These are phyloP conservation scores for Tautogolabrus adspersus DNA, from an alignment of 2,113 vertebrate species.

Conservation along the genomic window DNA sequence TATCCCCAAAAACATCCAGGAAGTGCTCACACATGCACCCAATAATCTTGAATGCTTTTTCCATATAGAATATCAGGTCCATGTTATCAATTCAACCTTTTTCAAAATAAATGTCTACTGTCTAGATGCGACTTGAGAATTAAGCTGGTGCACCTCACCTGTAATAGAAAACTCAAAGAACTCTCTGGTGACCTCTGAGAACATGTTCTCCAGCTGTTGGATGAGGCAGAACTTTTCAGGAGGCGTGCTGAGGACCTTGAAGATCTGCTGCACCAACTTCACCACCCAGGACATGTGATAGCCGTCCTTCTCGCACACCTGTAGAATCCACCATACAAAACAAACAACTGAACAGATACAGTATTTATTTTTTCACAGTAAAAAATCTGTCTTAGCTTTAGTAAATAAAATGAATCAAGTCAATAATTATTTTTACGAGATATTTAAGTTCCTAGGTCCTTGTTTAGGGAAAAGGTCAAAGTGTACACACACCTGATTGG, in stretches of 20 bases:
- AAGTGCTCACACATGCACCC: not conserved
- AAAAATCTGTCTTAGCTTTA: too few species aligned
- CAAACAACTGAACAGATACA: not conserved
- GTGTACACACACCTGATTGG: too few species aligned
- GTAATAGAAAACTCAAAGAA: constrained; percentile 81
- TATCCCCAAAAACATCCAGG: not conserved
- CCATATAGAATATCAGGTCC: not conserved
- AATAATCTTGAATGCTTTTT: not conserved
- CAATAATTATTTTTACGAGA: too few species aligned
- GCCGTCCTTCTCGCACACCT: constrained; percentile 94
- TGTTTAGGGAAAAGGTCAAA: too few species aligned
- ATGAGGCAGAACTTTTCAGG: constrained; percentile 86
- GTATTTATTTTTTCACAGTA: too few species aligned
- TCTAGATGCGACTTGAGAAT: not conserved
- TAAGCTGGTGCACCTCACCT: constrained; percentile 72
- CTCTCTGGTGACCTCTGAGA: constrained; percentile 86
- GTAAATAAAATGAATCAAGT: too few species aligned
- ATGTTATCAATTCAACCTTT: not conserved
- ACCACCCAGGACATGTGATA: constrained; percentile 92
- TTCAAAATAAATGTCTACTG: not conserved
- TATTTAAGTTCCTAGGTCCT: too few species aligned
- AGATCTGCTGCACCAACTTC: constrained; percentile 89
- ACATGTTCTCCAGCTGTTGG: constrained; percentile 86
- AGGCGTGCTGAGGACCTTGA: constrained; percentile 79
- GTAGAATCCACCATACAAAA: not conserved